Evolutionary conservation across 2,113 vertebrate genomes (phyloP).

Genomic region (Pogona vitticeps): DNA sequence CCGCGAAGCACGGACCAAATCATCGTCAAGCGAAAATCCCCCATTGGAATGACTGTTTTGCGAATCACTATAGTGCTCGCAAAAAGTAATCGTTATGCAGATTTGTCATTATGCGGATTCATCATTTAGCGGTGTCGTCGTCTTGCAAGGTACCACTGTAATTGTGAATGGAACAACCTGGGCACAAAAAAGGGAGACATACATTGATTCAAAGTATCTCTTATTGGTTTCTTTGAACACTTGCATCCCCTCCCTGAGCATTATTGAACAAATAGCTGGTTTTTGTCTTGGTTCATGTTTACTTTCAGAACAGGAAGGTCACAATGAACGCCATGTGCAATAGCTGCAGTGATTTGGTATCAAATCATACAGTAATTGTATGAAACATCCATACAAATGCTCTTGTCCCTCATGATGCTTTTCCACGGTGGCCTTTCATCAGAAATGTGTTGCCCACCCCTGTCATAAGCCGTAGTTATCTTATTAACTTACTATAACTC

Average conservation of each 20-base stretch:
- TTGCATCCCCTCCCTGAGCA: not conserved
- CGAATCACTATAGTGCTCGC: too few species aligned
- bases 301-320: not conserved
- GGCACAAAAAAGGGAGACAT: not conserved
- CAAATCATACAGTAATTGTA: not conserved
- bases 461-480: constrained; percentile 27
- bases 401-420: constrained; percentile 18
- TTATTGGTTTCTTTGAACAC: not conserved
- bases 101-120: too few species aligned
- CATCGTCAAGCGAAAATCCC: too few species aligned
- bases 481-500: constrained; percentile 63
- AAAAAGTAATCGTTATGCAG: too few species aligned
- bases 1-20: too few species aligned
- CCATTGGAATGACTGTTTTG: too few species aligned
- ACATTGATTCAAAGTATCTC: constrained; percentile 48
- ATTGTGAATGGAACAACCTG: not conserved
- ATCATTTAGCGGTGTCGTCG: too few species aligned
- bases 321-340: not conserved
- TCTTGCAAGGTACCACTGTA: too few species aligned
- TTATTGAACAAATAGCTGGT: constrained; percentile 42
- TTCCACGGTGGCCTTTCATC: constrained; percentile 25
- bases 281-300: not conserved
- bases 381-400: not conserved
- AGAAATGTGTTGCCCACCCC: not conserved
- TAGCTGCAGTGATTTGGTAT: not conserved